Evolutionary conservation across 2,113 vertebrate species (phyloP).

Genomic region (Zootoca vivipara): DNA sequence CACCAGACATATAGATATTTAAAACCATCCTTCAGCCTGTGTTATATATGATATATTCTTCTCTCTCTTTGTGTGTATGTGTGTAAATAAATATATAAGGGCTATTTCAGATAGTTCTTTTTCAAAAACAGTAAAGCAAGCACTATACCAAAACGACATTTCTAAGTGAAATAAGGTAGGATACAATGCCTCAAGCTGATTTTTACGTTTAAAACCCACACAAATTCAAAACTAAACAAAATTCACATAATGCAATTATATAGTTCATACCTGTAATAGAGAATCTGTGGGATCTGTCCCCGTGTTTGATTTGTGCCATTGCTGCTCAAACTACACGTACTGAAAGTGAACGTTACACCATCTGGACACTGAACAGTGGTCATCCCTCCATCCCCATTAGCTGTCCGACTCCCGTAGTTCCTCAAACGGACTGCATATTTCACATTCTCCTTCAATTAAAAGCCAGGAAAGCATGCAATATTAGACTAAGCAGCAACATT

Average conservation of each 20-base stretch:
- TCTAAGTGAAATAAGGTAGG: background rate
- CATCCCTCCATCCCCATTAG: conserved; percentile 97
- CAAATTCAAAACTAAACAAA: background rate
- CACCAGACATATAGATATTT: background rate
- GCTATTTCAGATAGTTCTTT: background rate
- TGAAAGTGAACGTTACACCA: conserved; percentile 94
- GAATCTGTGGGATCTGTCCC: conserved; percentile 96
- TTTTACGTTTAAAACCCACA: background rate
- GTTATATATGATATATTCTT: background rate
- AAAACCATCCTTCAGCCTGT: background rate
- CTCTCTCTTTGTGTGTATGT: background rate
- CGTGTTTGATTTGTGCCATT: conserved; percentile 99
- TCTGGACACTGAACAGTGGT: conserved; percentile 97
- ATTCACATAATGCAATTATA: background rate
- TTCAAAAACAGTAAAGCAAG: background rate
- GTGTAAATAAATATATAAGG: background rate
- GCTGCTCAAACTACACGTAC: conserved; percentile 96
- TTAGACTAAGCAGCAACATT: background rate
- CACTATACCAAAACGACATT: background rate
- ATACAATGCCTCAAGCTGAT: background rate
- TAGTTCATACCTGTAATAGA: conserved; percentile 91
- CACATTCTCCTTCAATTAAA: conserved; percentile 86
- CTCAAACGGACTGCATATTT: conserved; percentile 96
- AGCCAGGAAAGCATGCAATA: background rate
- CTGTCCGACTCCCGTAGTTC: conserved; percentile 98